These are phyloP conservation scores for Oegoconia quadripuncta DNA, from an alignment of 2,888 invertebrate species.

Conservation along the genomic window DNA sequence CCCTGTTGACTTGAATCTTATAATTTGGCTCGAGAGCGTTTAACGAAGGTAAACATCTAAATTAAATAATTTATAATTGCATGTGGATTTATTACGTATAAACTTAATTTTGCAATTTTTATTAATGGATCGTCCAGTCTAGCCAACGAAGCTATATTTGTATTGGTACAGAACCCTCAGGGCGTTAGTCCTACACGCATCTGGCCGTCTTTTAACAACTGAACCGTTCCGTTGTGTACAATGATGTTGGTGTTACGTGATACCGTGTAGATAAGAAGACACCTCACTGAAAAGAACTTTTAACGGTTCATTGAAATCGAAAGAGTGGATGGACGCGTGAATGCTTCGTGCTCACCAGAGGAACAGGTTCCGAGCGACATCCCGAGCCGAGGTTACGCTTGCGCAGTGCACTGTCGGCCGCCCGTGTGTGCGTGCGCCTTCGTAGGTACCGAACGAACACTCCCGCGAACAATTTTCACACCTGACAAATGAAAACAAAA, in stretches of 20 bases:
- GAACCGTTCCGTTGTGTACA: conserved; percentile 21
- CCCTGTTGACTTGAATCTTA: no score
- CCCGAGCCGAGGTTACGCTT: conserved; percentile 51
- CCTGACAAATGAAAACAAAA: conserved; percentile 31
- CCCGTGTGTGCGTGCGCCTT: conserved; percentile 56
- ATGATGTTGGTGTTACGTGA: conserved; percentile 48
- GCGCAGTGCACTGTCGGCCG: conserved; percentile 70
- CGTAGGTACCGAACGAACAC: conserved; percentile 31
- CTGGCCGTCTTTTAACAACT: conserved; percentile 19
- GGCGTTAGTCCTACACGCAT: no score
- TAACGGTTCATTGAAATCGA: conserved; percentile 78
- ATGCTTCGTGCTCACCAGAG: conserved; percentile 42
- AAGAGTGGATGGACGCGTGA: conserved; percentile 57
- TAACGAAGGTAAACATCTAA: no score
- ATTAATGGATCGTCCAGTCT: no score
- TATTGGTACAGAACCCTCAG: no score
- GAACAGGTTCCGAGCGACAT: conserved; percentile 72
- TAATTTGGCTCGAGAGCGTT: no score
- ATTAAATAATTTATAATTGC: no score
- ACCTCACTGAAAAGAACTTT: conserved; percentile 60
- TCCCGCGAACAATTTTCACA: conserved; percentile 35
- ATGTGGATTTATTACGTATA: no score
- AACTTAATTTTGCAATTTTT: no score
- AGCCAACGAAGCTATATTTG: no score
- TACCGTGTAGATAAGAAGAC: conserved; percentile 56